These are phyloP conservation scores for Chlorops oryzae DNA, from an alignment of 1,140 invertebrate species.

Conservation along the genomic window DNA sequence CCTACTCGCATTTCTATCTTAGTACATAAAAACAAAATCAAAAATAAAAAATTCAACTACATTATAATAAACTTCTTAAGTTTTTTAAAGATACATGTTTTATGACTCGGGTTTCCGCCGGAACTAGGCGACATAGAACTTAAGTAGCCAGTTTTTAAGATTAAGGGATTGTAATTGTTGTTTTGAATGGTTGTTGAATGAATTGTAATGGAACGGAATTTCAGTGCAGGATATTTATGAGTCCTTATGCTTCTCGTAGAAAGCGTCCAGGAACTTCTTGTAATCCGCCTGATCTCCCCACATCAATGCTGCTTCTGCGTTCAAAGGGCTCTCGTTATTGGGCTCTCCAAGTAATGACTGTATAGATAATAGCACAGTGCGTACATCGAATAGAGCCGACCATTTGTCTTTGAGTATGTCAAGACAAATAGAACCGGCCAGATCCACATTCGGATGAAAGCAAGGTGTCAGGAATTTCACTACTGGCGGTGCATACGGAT, in stretches of 20 bases:
- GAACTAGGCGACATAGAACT: no score
- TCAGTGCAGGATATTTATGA: constrained; percentile 38
- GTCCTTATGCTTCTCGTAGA: constrained; percentile 58
- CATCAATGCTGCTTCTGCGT: constrained; percentile 81
- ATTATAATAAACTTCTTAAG: background rate
- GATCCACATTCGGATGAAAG: constrained; percentile 95
- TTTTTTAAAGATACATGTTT: no score
- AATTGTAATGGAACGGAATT: no score
- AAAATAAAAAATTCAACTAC: background rate
- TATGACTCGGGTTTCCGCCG: no score
- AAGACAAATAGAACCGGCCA: constrained; percentile 85
- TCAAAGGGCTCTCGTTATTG: constrained; percentile 90
- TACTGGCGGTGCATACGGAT: constrained; percentile 86
- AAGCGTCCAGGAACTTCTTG: constrained; percentile 67
- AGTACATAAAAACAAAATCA: background rate
- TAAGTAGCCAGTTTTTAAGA: no score
- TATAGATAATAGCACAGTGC: constrained; percentile 89
- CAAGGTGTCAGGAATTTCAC: constrained; percentile 89
- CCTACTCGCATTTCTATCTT: no score
- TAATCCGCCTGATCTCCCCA: constrained; percentile 83
- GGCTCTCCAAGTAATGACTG: constrained; percentile 91
- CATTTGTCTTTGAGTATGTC: constrained; percentile 97
- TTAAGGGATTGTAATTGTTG: no score
- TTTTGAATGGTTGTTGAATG: no score
- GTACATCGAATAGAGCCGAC: constrained; percentile 92